Base-by-base conservation (phyloP, 2,888 invertebrate species). In the Drosophila yooni region DNA sequence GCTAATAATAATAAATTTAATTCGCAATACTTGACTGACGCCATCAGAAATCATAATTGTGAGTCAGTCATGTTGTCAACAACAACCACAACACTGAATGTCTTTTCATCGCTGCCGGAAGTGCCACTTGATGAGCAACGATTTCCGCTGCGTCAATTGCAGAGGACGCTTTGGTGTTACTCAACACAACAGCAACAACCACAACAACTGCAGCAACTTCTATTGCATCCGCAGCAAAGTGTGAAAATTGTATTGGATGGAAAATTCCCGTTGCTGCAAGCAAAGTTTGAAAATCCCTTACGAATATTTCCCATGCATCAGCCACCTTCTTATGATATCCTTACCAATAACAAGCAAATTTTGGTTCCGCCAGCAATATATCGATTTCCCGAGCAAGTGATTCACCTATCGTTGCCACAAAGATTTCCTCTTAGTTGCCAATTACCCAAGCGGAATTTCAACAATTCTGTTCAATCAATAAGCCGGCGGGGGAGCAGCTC, bases 1-100 rank as follows among this genome's bases (percentile, higher is more conserved):
- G 74, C 88, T 72, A 79, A 81, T 82, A 82, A 85, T 88, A 82
- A 85, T 83, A 82, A 71, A 46, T 15, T 46, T 80, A 88, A 85
- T 82, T 76, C 71, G 70, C 71, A 75, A 78, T 62, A 66, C 40
- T 70, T 69, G 59, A 33, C 34, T 68, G 70, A 78, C 65, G 81
- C 57, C 68, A 70, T 68, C 63, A 74, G 59, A 70, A 75, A 74
- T 62, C 79, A 82, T 66, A 72, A 36, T 27, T 56, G 57, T 89
- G 90, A 85, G 40, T 88, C 90, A 81, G 71, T 70, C 60, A 64
- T 75, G 79, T 60, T 57, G 70, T 48, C 76, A 71, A 66, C 46
- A 25, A 46, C 67, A 59, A 18, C 67, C 56, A 15, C 62, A 50
- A 72, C 66, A 59, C 51, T 31, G 53, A 82, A 59, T 66, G 58